Base-by-base conservation (phyloP, 2,797 vertebrate genomes). In the Thunnus albacares region DNA sequence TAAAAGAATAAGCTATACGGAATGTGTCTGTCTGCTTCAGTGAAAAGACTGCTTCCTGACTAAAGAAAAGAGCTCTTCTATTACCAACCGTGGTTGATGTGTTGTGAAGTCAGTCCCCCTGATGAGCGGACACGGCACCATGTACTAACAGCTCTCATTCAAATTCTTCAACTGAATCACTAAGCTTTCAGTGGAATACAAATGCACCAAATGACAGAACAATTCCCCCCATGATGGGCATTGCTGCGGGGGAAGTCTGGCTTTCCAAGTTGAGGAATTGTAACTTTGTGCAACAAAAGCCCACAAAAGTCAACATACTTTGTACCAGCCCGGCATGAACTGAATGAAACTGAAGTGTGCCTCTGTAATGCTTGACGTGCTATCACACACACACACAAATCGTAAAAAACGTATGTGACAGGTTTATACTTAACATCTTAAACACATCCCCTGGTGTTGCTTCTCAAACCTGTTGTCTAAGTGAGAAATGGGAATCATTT, bases 401-500 rank as follows among this genome's bases (percentile, higher is more conserved):
- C 81, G 71, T 24, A 24, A 24, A 24, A 77, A 84, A 84, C 68
- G 56, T 35, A 75, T 73, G 62, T 69, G 82, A 83, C 70, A 77
- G 58, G 69, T 83, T 84, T 71, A 80, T 71, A 62, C 68, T 82
- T 60, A 28, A 61, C 68, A 79, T 57, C 61, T 67, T 38, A 9
- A 67, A 65, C 80, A 75, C 53, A 45, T 71, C 24, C 2, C 55
- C 51, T 47, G 52, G 10, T 3, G 3, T 71, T 81, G 13, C 71
- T 62, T 68, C 43, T 64, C 61, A 22, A 66, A 69, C 14, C 73
- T 47, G 33, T 70, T 30, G 15, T 77, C 63, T 70, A 35, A 76
- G 73, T 89, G 82, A 93, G 81, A 75, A 88, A 91, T 82, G 61
- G 55, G 58, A 61, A 76, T 85, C 22, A 68, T 80, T 89, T 84